A percentile compares a stretch with the other conserved stretches of the same genome.
Evolutionary conservation across 2,888 invertebrate species (phyloP).

Genomic region (Pammene aurita): DNA sequence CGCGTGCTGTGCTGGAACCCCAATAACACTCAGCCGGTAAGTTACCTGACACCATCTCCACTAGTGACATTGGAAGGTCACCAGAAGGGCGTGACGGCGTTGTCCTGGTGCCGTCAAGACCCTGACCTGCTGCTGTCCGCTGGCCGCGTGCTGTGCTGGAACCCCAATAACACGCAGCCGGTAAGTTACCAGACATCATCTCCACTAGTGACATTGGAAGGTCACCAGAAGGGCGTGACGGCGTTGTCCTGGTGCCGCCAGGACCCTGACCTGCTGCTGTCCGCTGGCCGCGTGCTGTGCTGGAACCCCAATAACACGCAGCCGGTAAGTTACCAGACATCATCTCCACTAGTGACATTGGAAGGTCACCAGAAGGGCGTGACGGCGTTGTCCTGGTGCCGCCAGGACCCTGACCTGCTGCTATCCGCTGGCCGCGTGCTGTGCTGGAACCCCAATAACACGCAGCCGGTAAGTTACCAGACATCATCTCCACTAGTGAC

Average conservation of each 20-base stretch:
- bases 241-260: slow-evolving; percentile 95
- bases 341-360: slow-evolving; percentile 53
- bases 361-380: slow-evolving; percentile 96
- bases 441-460: slow-evolving; percentile 98
- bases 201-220: slow-evolving; percentile 79
- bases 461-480: slow-evolving; percentile 75
- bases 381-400: slow-evolving; percentile 94
- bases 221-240: slow-evolving; percentile 94
- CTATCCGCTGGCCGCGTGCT: slow-evolving; percentile 94
- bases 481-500: slow-evolving; percentile 57
- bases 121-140: slow-evolving; percentile 94
- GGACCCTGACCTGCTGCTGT: slow-evolving; percentile 94
- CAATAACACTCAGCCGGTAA: slow-evolving; percentile 85
- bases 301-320: slow-evolving; percentile 94
- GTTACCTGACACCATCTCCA: slow-evolving; percentile 52
- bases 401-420: slow-evolving; percentile 93
- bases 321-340: slow-evolving; percentile 66
- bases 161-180: slow-evolving; percentile 88
- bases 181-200: slow-evolving; percentile 65
- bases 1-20: slow-evolving; percentile 98
- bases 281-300: slow-evolving; percentile 94
- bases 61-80: slow-evolving; percentile 86
- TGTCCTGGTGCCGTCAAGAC: slow-evolving; percentile 96
- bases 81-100: slow-evolving; percentile 92
- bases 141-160: slow-evolving; percentile 97